Evolutionary conservation across 2,888 invertebrate genomes (phyloP).

Genomic region (Germaria angustata): DNA sequence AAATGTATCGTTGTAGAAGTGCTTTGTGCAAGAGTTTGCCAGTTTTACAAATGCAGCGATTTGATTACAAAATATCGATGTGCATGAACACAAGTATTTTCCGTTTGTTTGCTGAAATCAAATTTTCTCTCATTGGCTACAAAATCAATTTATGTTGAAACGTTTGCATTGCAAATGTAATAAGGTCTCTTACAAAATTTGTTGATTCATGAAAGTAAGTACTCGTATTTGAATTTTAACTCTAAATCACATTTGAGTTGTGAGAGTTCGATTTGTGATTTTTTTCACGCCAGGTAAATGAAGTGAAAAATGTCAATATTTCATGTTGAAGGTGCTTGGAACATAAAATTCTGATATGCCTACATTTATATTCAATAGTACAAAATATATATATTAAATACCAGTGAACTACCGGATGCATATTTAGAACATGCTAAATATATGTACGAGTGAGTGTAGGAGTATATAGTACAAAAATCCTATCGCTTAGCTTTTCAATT

Average conservation of each 20-base stretch:
- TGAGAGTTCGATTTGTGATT: background rate
- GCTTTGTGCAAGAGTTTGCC: background rate
- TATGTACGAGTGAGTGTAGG: too few species aligned
- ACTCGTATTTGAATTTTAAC: background rate
- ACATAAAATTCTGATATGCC: background rate
- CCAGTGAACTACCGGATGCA: too few species aligned
- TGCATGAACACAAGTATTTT: background rate
- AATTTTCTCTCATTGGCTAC: background rate
- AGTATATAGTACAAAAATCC: too few species aligned
- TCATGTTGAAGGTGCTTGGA: background rate
- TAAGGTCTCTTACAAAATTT: background rate
- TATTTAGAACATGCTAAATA: too few species aligned
- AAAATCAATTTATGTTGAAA: slow-evolving; percentile 11
- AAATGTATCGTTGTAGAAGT: background rate
- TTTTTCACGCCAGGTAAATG: background rate
- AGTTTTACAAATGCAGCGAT: background rate
- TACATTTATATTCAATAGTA: background rate
- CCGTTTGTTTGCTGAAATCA: background rate
- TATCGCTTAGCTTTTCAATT: too few species aligned
- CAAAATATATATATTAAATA: too few species aligned
- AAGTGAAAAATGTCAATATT: background rate
- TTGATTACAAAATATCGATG: background rate
- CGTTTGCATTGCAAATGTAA: background rate
- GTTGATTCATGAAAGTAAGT: slow-evolving; percentile 1
- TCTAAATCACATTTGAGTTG: background rate